Evolutionary conservation across 2,797 vertebrate species (phyloP), one percentile per base, ranked within the genome.

Genomic region (Peromyscus melanophrys): DNA sequence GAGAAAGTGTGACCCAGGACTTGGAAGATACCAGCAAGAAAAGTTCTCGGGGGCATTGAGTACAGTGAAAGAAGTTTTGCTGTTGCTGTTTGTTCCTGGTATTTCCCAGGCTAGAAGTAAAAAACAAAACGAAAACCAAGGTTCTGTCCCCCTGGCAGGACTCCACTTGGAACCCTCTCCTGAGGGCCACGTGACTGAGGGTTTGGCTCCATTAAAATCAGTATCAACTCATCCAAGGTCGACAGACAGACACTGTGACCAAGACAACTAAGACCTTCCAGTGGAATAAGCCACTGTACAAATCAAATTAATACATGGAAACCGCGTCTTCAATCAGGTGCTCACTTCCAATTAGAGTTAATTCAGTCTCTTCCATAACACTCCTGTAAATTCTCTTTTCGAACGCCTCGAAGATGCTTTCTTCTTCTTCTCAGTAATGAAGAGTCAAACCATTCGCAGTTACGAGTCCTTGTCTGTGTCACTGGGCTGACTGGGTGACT

Each of bases 331-430:
- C 91, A 92, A 95, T 96, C 63, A 2, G 0, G 93, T 63, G 34
- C 76, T 96, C 76, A 71, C 49, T 97, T 63, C 85, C 55, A 43
- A 12, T 95, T 82, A 96, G 88, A 87, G 95, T 57, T 65, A 96
- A 67, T 77, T 17, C 78, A 77, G n/a, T 89, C 55, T 94, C 92
- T 96, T 97, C 55, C 94, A 89, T 82, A 97, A 96, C 49, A 95
- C 0, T 97, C 75, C 52, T 92, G 83, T 71, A 73, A 90, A 92
- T 59, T 94, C 12, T 93, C 31, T 75, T 96, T 4, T 49, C 0
- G 1, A 95, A 65, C 37, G 14, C 75, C 40, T 96, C 67, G 80
- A 59, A 93, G 49, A 97, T 75, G 82, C 14, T 92, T 75, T 97
- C 19, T 87, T 52, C 19, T 87, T 49, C 11, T 52, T 94, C n/a